phyloP scores from a whole-genome alignment of 2,888 invertebrate species.

The Nasonovia ribisnigri region DNA sequence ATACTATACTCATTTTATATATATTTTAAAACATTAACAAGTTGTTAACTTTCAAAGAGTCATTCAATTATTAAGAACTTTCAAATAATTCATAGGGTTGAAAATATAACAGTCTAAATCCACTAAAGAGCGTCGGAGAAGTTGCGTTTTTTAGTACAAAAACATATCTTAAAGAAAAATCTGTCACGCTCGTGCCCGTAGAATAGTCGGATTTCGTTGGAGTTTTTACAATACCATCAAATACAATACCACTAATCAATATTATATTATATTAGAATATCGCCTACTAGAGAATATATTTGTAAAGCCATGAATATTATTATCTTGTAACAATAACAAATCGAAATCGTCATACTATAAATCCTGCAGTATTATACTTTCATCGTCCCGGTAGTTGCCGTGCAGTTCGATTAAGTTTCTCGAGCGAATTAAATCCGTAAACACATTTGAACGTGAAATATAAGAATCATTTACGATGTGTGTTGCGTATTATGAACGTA shows the following conservation, averaged over 20 bases:
- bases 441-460: not conserved
- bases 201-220: not conserved
- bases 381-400: not conserved
- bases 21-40: not conserved
- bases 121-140: not conserved
- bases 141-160: too few relatives aligned
- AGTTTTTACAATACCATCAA: not conserved
- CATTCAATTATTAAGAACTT: not conserved
- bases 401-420: not conserved
- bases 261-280: not conserved
- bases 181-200: too few relatives aligned
- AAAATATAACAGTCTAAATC: not conserved
- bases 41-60: not conserved
- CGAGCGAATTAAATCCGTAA: constrained; percentile 13
- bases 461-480: not conserved
- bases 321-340: not conserved
- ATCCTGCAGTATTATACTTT: not conserved
- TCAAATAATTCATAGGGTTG: not conserved
- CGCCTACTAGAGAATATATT: not conserved
- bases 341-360: not conserved
- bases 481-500: not conserved
- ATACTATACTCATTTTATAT: too few relatives aligned
- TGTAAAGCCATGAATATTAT: not conserved
- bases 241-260: not conserved
- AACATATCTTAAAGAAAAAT: too few relatives aligned